These are phyloP conservation scores for Battus philenor DNA, from an alignment of 1,140 invertebrate species.

Conservation along the genomic window DNA sequence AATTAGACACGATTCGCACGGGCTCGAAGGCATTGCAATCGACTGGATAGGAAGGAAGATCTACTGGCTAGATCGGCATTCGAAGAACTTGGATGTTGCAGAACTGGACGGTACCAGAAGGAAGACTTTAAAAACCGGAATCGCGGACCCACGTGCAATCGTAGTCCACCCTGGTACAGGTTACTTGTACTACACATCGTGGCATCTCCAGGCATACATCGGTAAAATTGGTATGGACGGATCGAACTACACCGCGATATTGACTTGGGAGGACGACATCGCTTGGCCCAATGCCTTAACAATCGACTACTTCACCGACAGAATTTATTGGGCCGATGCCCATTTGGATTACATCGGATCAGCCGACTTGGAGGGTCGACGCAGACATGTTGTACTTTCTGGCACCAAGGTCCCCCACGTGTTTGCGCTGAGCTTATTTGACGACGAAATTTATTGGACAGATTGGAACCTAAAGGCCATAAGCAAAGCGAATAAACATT, in stretches of 20 bases:
- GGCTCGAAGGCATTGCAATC: conserved; percentile 95
- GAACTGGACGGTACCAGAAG: conserved; percentile 95
- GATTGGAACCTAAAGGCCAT: conserved; percentile 98
- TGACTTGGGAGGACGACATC: conserved; percentile 95
- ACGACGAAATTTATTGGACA: conserved; percentile 97
- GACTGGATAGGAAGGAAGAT: conserved; percentile 98
- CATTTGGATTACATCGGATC: conserved; percentile 98
- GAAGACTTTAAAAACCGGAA: conserved; percentile 90
- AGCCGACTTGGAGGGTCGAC: conserved; percentile 91
- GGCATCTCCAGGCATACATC: conserved; percentile 97
- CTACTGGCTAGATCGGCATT: conserved; percentile 98
- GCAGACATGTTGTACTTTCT: conserved; percentile 88
- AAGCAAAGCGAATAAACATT: conserved; percentile 91
- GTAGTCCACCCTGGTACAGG: conserved; percentile 96
- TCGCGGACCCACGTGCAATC: conserved; percentile 94
- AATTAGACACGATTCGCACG: conserved; percentile 94
- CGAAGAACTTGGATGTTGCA: conserved; percentile 93
- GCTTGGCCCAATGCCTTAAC: conserved; percentile 99
- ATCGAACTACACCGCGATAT: conserved; percentile 90
- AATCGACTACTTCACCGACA: conserved; percentile 96
- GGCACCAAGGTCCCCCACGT: conserved; percentile 92
- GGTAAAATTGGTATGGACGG: conserved; percentile 99
- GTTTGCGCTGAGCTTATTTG: conserved; percentile 95
- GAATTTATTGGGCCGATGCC: conserved; percentile 98
- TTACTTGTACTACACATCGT: conserved; percentile 96